phyloP scores from a whole-genome alignment of 2,888 invertebrate species.

The Orthonevra nobilis region DNA sequence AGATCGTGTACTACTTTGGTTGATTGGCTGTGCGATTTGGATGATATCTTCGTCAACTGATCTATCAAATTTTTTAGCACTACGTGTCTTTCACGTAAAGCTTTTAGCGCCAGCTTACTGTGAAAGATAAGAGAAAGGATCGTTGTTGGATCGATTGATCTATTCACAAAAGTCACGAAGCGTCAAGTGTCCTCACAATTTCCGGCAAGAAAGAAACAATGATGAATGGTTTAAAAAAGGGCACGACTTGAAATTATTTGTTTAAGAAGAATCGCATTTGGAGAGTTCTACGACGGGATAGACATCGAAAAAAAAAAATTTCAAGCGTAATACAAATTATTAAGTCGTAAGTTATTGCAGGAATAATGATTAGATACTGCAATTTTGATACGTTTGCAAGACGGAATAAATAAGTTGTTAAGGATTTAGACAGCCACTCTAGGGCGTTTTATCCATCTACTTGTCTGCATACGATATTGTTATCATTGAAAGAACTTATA shows the following conservation, averaged over 20 bases:
- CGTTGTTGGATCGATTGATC: neutral
- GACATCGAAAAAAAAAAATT: no score
- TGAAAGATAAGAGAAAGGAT: slow-evolving; percentile 21
- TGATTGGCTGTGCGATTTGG: slow-evolving; percentile 24
- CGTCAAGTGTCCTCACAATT: slow-evolving; percentile 12
- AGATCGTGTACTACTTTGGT: slow-evolving; percentile 26
- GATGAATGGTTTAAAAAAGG: neutral
- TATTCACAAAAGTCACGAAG: slow-evolving; percentile 29
- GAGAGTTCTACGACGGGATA: no score
- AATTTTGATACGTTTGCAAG: no score
- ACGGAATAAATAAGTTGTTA: no score
- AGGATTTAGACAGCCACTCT: no score
- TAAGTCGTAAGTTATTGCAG: no score
- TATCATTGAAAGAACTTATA: no score
- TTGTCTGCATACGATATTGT: no score
- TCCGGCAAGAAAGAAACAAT: slow-evolving; percentile 15
- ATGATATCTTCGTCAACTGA: slow-evolving; percentile 39
- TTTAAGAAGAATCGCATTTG: no score
- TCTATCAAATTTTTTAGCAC: slow-evolving; percentile 36
- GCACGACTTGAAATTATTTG: neutral
- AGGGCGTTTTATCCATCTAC: no score
- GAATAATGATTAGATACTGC: no score
- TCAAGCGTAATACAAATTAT: no score
- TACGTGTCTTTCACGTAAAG: neutral
- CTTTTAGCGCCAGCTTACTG: neutral